Evolutionary conservation across 2,113 vertebrate genomes (phyloP).

Genomic region (Oryzias woworae): DNA sequence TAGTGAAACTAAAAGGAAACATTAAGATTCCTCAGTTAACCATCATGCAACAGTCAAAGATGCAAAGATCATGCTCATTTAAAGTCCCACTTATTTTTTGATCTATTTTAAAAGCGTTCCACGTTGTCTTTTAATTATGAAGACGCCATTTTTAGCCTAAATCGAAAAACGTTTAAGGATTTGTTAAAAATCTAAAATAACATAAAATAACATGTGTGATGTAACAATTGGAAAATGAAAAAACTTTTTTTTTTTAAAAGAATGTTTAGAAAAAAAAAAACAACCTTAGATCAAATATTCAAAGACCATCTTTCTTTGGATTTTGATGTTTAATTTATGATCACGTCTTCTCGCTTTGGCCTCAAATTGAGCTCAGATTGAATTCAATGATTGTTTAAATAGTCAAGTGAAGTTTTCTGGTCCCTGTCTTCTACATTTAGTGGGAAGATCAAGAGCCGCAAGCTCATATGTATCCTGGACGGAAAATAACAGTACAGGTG

Average conservation of each 20-base stretch:
- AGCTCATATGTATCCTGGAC: conserved; percentile 10
- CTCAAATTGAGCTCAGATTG: conserved; percentile 2
- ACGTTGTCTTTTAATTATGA: neutral
- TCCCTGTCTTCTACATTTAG: conserved; percentile 6
- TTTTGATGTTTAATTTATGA: conserved; percentile 49
- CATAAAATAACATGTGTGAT: conserved; percentile 14
- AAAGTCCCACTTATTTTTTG: too few species aligned
- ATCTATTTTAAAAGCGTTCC: too few species aligned
- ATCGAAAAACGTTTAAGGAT: neutral
- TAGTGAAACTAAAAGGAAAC: conserved; percentile 84
- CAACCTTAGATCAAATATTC: conserved; percentile 3
- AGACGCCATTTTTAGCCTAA: too few species aligned
- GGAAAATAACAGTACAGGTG: neutral
- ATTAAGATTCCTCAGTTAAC: conserved; percentile 18
- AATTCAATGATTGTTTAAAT: conserved; percentile 1
- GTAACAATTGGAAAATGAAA: conserved; percentile 18
- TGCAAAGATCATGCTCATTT: too few species aligned
- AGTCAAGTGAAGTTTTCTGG: neutral
- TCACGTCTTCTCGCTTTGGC: conserved; percentile 4
- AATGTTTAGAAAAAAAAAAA: conserved; percentile 15
- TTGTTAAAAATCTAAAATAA: conserved; percentile 1
- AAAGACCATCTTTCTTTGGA: conserved; percentile 21
- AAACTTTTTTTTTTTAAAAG: neutral
- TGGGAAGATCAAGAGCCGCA: neutral
- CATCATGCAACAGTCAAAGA: conserved; percentile 6